Evolutionary conservation across 2,888 invertebrate species (phyloP), one percentile per base, ranked within the genome.

Genomic region (Cosmia pyralina): DNA sequence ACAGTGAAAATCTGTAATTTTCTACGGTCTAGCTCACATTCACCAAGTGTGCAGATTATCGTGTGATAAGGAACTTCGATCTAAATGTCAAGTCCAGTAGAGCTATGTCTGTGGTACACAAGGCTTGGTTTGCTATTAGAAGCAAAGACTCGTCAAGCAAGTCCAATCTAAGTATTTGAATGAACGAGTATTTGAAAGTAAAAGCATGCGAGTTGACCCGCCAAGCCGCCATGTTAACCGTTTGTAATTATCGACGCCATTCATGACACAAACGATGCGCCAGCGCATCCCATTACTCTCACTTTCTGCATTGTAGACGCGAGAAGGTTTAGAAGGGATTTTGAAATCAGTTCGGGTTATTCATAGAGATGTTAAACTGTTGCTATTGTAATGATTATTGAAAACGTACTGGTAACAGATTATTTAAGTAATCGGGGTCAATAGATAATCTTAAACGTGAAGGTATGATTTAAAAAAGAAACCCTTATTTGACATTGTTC

Each of bases 241-340:
- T 82, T 81, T 82, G 83, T 88, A 88, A 88, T 89, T 89, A 90
- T 89, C 85, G 89, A 85, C 89, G 86, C 91, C 90, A 91, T 90
- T 93, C 90, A 92, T 88, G 88, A 88, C 87, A 88, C 88, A 90
- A 88, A 80, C 85, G 85, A 76, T 90, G 91, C 90, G 55, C 92
- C 44, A 65, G 90, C 92, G 92, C 94, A 92, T 92, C 92, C 89
- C 88, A 88, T 88, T 88, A 92, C 94, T 94, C 92, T 94, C 93
- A 91, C 94, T 95, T 93, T 93, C 92, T 84, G 87, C 82, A 82
- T 73, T 87, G 76, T 81, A 86, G 90, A 89, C 57, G 17, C 81
- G 74, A 15, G 44, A 81, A 84, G 41, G 44, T 44, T 62, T 82
- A 85, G 86, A 87, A 65, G 44, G 67, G 75, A 59, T 62, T 28